Evolutionary conservation across 2,113 vertebrate genomes (phyloP).

Genomic region (Podarcis raffonei): DNA sequence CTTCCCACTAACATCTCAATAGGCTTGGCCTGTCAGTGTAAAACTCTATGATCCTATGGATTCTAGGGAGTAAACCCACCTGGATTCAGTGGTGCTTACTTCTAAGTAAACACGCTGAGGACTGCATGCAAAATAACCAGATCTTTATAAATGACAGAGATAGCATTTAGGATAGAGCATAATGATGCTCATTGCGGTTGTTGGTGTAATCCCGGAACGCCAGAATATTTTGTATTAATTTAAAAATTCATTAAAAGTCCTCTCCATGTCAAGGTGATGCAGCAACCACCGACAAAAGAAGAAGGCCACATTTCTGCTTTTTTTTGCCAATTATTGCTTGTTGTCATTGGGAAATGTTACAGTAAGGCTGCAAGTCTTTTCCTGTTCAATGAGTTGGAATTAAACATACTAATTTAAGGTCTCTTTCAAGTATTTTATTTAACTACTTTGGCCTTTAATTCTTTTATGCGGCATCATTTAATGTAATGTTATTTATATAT

Average conservation of each 20-base stretch:
- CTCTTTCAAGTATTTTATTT: conserved; percentile 85
- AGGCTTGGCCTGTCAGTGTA: background rate
- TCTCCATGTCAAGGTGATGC: conserved; percentile 41
- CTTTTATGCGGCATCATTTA: conserved; percentile 81
- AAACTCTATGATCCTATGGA: background rate
- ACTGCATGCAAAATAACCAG: conserved; percentile 26
- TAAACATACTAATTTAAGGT: conserved; percentile 94
- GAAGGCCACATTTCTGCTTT: conserved; percentile 46
- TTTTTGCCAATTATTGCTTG: conserved; percentile 13
- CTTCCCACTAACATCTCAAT: background rate
- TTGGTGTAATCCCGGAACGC: conserved; percentile 1
- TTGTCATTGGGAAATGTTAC: conserved; percentile 78
- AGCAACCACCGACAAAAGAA: conserved; percentile 29
- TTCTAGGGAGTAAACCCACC: background rate
- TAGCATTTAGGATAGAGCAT: conserved; percentile 60
- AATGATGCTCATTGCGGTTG: conserved; percentile 56
- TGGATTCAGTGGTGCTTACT: background rate
- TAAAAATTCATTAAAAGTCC: conserved; percentile 52
- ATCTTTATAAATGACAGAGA: conserved; percentile 49
- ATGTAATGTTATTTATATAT: conserved; percentile 82
- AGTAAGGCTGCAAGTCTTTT: conserved; percentile 89
- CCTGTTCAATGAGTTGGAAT: conserved; percentile 90
- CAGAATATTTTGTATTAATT: conserved; percentile 53
- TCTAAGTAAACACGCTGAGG: background rate
- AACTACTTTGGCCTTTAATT: conserved; percentile 83